phyloP scores from a whole-genome alignment of 2,797 vertebrate species.

The Eospalax fontanierii region DNA sequence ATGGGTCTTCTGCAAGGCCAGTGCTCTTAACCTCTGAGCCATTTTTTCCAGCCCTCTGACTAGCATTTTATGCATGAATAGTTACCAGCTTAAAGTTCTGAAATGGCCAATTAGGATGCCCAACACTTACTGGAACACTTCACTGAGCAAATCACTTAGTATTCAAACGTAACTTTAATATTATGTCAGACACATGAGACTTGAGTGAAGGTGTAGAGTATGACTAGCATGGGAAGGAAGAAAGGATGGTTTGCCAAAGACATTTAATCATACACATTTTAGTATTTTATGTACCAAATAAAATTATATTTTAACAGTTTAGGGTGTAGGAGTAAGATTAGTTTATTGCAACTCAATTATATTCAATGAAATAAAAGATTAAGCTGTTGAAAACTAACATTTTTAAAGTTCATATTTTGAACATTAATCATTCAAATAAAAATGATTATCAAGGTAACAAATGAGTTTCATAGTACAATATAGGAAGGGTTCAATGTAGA shows the following conservation, averaged over 20 bases:
- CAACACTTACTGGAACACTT: conserved; percentile 3
- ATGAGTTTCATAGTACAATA: conserved; percentile 35
- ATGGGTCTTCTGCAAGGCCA: no score
- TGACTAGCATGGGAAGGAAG: background rate
- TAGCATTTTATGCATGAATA: background rate
- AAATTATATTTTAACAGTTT: conserved; percentile 34
- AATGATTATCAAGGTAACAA: conserved; percentile 51
- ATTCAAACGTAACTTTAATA: conserved; percentile 28
- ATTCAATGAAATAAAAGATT: conserved; percentile 63
- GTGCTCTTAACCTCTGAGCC: no score
- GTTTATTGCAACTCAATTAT: conserved; percentile 57
- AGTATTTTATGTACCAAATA: conserved; percentile 60
- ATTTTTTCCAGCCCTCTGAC: background rate
- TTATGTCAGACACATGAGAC: background rate
- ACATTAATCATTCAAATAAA: conserved; percentile 22
- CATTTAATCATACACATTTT: conserved; percentile 18
- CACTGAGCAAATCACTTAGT: background rate
- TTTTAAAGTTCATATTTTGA: conserved; percentile 50
- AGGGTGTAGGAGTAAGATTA: background rate
- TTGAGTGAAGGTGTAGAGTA: background rate
- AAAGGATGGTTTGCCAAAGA: background rate
- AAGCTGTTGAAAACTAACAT: conserved; percentile 57
- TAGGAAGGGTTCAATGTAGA: background rate
- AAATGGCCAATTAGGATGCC: background rate
- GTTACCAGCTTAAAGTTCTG: conserved; percentile 8